A percentile compares a stretch with the other conserved stretches of the same genome.
Evolutionary conservation across 2,888 invertebrate genomes (phyloP).

Genomic region (Cheilosia vernalis): DNA sequence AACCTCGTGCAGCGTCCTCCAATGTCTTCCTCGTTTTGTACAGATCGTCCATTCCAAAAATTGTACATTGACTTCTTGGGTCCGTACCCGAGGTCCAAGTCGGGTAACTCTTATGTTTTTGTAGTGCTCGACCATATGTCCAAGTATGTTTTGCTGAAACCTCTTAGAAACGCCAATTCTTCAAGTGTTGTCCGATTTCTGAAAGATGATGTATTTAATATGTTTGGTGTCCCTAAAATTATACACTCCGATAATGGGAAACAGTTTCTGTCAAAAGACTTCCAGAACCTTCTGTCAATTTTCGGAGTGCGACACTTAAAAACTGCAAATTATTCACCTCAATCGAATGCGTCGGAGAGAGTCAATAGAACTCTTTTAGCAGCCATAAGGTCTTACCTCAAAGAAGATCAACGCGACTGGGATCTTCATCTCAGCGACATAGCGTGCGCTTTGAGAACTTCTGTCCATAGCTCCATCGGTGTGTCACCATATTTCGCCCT

Average conservation of each 20-base stretch:
- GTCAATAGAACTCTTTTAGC: constrained; percentile 78
- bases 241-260: constrained; percentile 76
- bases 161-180: constrained; percentile 1
- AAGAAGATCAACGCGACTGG: constrained; percentile 67
- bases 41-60: not conserved
- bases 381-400: constrained; percentile 74
- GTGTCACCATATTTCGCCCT: constrained; percentile 50
- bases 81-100: not conserved
- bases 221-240: constrained; percentile 26
- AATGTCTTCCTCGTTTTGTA: not conserved
- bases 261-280: constrained; percentile 74
- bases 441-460: constrained; percentile 46
- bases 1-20: constrained; percentile 8
- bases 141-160: not conserved
- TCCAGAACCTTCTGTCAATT: constrained; percentile 45
- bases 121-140: not conserved
- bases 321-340: constrained; percentile 48
- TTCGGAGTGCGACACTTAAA: constrained; percentile 22
- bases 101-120: constrained; percentile 1
- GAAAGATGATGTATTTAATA: not conserved
- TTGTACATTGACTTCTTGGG: constrained; percentile 5
- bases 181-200: not conserved
- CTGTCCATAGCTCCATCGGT: constrained; percentile 42
- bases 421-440: constrained; percentile 56
- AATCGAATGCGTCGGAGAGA: constrained; percentile 78